A percentile compares a stretch with the other conserved stretches of the same genome.
phyloP scores from a whole-genome alignment of 2,888 invertebrate species.

The Empis livida region DNA sequence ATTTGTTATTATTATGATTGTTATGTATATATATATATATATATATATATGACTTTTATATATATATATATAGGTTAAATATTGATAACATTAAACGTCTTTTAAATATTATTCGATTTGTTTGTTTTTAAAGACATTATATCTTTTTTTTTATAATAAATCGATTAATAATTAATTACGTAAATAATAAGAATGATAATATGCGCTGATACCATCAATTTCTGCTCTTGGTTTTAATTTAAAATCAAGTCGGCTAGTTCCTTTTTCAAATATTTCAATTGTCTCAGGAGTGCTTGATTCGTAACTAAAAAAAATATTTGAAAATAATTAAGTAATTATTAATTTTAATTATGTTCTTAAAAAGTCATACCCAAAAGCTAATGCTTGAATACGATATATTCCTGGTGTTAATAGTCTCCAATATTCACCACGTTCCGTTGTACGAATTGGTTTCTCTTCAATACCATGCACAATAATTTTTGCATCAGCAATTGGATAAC shows the following conservation, averaged over 20 bases:
- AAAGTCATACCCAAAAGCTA: conserved; percentile 52
- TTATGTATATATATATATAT: too few relatives aligned
- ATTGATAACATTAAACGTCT: background rate
- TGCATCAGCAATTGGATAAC: conserved; percentile 46
- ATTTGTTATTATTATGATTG: too few relatives aligned
- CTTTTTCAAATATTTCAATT: conserved; percentile 31
- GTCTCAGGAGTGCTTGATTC: conserved; percentile 34
- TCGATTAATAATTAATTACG: conserved; percentile 19
- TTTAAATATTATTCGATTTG: background rate
- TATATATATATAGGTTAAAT: too few relatives aligned
- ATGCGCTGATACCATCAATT: conserved; percentile 33
- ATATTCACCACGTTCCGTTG: conserved; percentile 75
- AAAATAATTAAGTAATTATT: conserved; percentile 1
- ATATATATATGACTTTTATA: too few relatives aligned
- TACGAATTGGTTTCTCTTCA: conserved; percentile 60
- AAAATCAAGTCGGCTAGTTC: conserved; percentile 31
- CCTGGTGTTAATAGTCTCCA: conserved; percentile 91
- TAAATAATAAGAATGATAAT: conserved; percentile 32
- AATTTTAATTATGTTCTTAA: conserved; percentile 8
- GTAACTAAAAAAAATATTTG: conserved; percentile 36
- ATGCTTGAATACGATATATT: conserved; percentile 59
- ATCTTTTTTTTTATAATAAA: background rate
- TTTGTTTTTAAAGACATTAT: background rate
- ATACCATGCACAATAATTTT: conserved; percentile 63
- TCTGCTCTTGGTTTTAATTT: conserved; percentile 28